A percentile compares a stretch with the other conserved stretches of the same genome.
Conservation (phyloP, 2,888 invertebrate species). For the Xylocampa areola region DNA sequence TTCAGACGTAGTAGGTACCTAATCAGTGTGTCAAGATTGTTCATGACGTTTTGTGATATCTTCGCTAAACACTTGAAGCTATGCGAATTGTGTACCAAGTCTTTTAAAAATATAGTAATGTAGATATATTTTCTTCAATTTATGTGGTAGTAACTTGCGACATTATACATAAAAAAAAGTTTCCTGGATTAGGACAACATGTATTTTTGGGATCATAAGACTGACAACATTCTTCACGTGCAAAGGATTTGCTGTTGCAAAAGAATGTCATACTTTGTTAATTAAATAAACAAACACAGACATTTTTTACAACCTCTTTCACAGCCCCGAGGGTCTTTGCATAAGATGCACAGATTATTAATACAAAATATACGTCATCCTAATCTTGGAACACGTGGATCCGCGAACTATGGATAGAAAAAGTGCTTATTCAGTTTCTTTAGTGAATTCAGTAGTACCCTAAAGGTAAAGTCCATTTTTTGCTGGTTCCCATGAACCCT, state of each 20-base stretch:
- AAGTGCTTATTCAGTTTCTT: slow-evolving; percentile 87
- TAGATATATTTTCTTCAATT: slow-evolving; percentile 15
- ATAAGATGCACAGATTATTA: slow-evolving; percentile 79
- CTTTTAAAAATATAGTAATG: slow-evolving; percentile 9
- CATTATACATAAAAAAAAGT: not conserved
- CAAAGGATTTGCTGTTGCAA: slow-evolving; percentile 34
- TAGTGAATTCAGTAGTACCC: slow-evolving; percentile 77
- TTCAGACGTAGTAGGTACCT: not conserved
- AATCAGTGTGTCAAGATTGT: slow-evolving; percentile 35
- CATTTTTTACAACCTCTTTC: slow-evolving; percentile 35
- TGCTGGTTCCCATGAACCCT: slow-evolving; percentile 89
- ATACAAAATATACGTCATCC: slow-evolving; percentile 70
- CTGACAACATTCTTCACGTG: slow-evolving; percentile 23
- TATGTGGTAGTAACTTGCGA: not conserved
- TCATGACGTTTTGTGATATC: slow-evolving; percentile 16
- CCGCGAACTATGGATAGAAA: slow-evolving; percentile 77
- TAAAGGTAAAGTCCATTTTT: slow-evolving; percentile 85
- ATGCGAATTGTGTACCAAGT: slow-evolving; percentile 9
- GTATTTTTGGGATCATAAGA: slow-evolving; percentile 18
- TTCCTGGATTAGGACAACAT: not conserved
- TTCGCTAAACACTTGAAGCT: slow-evolving; percentile 27
- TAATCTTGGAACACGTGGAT: slow-evolving; percentile 86
- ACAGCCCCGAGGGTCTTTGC: slow-evolving; percentile 60
- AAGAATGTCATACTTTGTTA: slow-evolving; percentile 51
- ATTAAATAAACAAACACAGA: slow-evolving; percentile 60